These are phyloP conservation scores for Sisyra terminalis DNA, from an alignment of 2,888 invertebrate genomes.

Conservation along the genomic window DNA sequence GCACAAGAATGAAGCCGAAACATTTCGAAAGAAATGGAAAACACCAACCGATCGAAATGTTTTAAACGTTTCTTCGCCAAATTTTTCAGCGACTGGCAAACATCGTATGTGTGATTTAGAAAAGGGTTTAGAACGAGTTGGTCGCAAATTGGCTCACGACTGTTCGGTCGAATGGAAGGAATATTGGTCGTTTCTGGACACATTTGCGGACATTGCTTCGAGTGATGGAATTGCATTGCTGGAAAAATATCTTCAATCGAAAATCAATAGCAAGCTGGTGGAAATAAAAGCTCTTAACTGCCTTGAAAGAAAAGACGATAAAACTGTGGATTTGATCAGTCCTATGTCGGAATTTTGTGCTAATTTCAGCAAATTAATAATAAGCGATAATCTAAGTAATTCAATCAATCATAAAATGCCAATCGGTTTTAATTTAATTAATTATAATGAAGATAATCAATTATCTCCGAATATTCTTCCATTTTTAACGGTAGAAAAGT, in stretches of 20 bases:
- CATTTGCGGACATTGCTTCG: constrained; percentile 61
- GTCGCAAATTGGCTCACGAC: constrained; percentile 54
- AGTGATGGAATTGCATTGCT: constrained; percentile 54
- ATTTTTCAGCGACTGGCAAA: too few relatives aligned
- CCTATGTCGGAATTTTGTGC: constrained; percentile 42
- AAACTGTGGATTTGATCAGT: constrained; percentile 19
- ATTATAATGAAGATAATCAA: constrained; percentile 3
- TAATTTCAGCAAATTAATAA: constrained; percentile 36
- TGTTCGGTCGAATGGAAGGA: constrained; percentile 72
- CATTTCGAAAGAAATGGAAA: constrained; percentile 66
- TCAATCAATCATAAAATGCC: neutral
- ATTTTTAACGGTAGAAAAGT: constrained; percentile 39
- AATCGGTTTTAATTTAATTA: neutral
- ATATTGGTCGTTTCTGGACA: constrained; percentile 81
- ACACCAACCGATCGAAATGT: constrained; percentile 41
- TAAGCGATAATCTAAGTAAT: constrained; percentile 25
- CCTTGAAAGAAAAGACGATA: neutral
- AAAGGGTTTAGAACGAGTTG: constrained; percentile 79
- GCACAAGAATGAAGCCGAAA: constrained; percentile 52
- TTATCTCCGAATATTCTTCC: constrained; percentile 21
- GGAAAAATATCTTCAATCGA: constrained; percentile 49
- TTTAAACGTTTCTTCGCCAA: constrained; percentile 9
- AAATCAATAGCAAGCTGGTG: too few relatives aligned
- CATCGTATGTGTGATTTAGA: constrained; percentile 53
- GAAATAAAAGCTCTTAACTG: neutral